Evolutionary conservation across 2,113 vertebrate genomes (phyloP), one percentile per base, ranked within the genome.

Genomic region (Oreamnos americanus): DNA sequence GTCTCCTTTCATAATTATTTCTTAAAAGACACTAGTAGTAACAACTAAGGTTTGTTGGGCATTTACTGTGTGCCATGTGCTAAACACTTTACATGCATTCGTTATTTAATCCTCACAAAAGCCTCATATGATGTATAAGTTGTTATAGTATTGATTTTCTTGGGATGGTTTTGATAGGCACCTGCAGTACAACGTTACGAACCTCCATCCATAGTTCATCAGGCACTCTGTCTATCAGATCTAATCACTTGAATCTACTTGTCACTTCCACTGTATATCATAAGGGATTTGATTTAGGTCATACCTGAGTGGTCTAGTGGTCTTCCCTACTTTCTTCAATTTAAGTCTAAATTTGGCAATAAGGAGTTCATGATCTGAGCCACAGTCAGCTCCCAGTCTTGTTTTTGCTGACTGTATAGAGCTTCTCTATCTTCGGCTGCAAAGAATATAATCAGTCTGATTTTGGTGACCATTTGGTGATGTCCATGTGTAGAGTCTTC

Each of bases 141-240:
- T 87, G 36, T 79, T 57, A 71, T 47, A 28, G 36, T 71, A 21
- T 71, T 71, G 64, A 21, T 71, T 71, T 71, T 71, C 64, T 36
- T 36, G n/a, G 64, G 9, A 71, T 36, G 64, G n/a, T 36, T 67
- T 21, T 36, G n/a, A 71, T 36, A 36, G 19, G n/a, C n/a, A 71
- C n/a, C 17, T 71, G 64, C 11, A 36, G 19, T 71, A 71, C 33
- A 67, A 11, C 0, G 1, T 71, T 3, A 11, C 0, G 0, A 71
- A 36, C 64, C n/a, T 71, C 64, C 0, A 0, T 71, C n/a, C 64
- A 12, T 11, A 36, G 64, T 36, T 36, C n/a, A 23, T 36, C 64
- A 23, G 64, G n/a, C 64, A 36, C 64, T 36, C 64, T n/a, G 33
- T n/a, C 33, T 71, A 36, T 71, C 17, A 71, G n/a, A 12, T 71